Evolutionary conservation across 2,888 invertebrate species (phyloP).

Genomic region (Calameuta idolon): DNA sequence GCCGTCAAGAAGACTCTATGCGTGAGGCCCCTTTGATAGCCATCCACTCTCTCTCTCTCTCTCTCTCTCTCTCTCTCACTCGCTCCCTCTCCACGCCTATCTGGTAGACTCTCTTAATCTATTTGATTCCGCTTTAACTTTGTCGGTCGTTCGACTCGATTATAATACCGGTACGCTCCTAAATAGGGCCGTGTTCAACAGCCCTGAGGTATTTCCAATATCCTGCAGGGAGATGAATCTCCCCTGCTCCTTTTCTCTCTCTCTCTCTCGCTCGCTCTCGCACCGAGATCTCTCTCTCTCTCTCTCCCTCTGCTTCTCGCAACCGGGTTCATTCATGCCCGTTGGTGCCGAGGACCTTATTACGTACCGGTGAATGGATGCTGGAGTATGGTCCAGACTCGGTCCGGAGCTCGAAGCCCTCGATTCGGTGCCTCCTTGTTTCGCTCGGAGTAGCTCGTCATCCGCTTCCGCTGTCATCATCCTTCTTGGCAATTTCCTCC

Average conservation of each 20-base stretch:
- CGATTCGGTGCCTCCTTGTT: conserved; percentile 16
- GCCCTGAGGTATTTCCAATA: conserved; percentile 65
- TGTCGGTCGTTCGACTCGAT: conserved; percentile 40
- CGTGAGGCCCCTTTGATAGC: background rate
- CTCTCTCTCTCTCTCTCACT: no score
- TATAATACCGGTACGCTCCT: conserved; percentile 59
- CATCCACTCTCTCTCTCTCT: background rate
- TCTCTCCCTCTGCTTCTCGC: conserved; percentile 19
- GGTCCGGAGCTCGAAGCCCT: conserved; percentile 25
- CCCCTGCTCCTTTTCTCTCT: conserved; percentile 29
- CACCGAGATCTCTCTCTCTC: conserved; percentile 11
- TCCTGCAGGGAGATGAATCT: conserved; percentile 63
- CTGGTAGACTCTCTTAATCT: background rate
- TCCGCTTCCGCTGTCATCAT: background rate
- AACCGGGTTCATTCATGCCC: conserved; percentile 59
- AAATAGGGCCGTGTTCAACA: conserved; percentile 62
- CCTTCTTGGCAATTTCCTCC: background rate
- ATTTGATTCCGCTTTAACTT: background rate
- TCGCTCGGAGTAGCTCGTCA: conserved; percentile 2
- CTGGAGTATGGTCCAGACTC: background rate
- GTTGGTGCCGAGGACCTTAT: conserved; percentile 63
- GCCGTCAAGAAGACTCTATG: background rate
- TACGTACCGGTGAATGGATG: conserved; percentile 59
- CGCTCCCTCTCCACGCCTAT: background rate
- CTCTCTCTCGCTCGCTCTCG: conserved; percentile 19